Evolutionary conservation across 2,797 vertebrate species (phyloP), one percentile per base, ranked within the genome.

Genomic region (Pseudopleuronectes americanus): DNA sequence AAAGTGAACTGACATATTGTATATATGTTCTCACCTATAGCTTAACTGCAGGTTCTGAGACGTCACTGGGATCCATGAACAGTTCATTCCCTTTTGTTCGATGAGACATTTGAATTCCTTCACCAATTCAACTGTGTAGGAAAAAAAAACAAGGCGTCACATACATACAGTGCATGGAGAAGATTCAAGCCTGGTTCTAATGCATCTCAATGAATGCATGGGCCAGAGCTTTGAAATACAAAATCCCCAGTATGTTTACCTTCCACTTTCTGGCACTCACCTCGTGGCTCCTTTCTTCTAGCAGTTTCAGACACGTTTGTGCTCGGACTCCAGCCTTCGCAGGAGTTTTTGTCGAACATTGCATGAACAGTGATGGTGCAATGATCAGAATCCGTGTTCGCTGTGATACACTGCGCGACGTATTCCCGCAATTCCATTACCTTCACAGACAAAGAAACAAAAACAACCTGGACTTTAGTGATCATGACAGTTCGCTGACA

Each of bases 31-130:
- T 82, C 63, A 93, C 92, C 80, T 70, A 33, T 86, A 91, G 45
- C 6, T 63, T 2, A 92, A 2, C 0, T 6, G 68, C n/a, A 89
- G 48, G 8, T 74, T 51, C 0, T 7, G 2, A 8, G 36, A 10
- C 1, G 7, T 22, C 2, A 22, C 7, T 45, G 71, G 67, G 14
- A 31, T 64, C 93, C 93, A 94, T 76, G 90, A 89, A 53, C 92
- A 94, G 53, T 87, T 79, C 4, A 62, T 49, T 24, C 19, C 13
- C 0, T 4, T 0, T 0, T 1, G 0, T 23, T 53, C 14, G n/a
- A 69, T 0, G 0, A 69, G 0, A 61, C 91, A 93, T 19, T 12
- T 83, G 59, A 92, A 86, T 63, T 92, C 78, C 0, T 57, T 58
- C 73, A 91, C 79, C 59, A 92, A 4, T 4, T 78, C 3, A 68